These are phyloP conservation scores for Cryptotis parvus DNA, from an alignment of 2,113 vertebrate genomes.

Conservation along the genomic window DNA sequence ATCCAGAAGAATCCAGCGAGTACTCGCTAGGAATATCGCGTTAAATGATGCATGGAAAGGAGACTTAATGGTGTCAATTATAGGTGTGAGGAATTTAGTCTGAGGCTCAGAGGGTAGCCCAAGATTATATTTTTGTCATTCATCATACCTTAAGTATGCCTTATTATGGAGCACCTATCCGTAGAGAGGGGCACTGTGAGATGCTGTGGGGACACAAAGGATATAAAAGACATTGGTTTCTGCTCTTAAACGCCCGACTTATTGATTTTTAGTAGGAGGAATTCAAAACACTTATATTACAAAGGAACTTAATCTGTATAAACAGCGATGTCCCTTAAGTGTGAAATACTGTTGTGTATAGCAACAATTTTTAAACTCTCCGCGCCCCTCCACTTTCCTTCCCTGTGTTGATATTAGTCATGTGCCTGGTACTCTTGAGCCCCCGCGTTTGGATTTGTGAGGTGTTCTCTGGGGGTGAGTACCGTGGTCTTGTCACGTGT, in stretches of 20 bases:
- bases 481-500: too few species aligned
- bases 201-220: slow-evolving; percentile 50
- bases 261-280: slow-evolving; percentile 63
- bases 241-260: not conserved
- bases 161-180: slow-evolving; percentile 21
- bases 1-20: slow-evolving; percentile 69
- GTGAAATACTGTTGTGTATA: slow-evolving; percentile 37
- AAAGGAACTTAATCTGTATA: slow-evolving; percentile 58
- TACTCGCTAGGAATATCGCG: slow-evolving; percentile 68
- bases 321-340: slow-evolving; percentile 12
- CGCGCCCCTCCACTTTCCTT: not conserved
- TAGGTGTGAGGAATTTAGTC: slow-evolving; percentile 65
- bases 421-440: not conserved
- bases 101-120: slow-evolving; percentile 48
- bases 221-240: slow-evolving; percentile 28
- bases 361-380: slow-evolving; percentile 3
- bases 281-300: slow-evolving; percentile 67
- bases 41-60: slow-evolving; percentile 46
- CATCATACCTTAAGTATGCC: slow-evolving; percentile 11
- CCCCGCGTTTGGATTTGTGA: too few species aligned
- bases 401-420: not conserved
- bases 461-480: too few species aligned
- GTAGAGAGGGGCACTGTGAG: slow-evolving; percentile 31
- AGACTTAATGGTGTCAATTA: slow-evolving; percentile 65
- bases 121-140: slow-evolving; percentile 75